Evolutionary conservation across 2,113 vertebrate genomes (phyloP).

Genomic region (Plecturocebus donacophilus): DNA sequence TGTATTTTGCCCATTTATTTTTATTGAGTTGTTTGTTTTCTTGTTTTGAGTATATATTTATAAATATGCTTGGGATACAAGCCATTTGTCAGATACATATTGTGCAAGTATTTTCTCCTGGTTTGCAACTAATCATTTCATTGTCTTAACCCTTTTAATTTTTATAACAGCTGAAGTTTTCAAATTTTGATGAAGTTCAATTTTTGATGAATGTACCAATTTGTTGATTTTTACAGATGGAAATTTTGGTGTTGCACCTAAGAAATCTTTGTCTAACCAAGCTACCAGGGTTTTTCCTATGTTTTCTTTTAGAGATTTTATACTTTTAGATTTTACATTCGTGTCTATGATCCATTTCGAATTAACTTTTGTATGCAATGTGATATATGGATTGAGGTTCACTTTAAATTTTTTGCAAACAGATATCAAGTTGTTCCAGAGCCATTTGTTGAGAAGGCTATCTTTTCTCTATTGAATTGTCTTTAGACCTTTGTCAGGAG

Average conservation of each 20-base stretch:
- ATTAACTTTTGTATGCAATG: background rate
- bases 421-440: background rate
- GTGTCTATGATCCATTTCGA: background rate
- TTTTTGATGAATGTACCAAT: background rate
- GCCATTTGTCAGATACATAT: background rate
- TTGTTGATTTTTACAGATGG: background rate
- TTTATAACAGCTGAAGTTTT: background rate
- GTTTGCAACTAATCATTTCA: background rate
- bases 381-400: background rate
- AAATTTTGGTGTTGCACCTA: background rate
- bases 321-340: background rate
- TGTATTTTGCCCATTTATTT: background rate
- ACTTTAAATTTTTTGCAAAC: background rate
- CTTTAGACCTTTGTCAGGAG: background rate
- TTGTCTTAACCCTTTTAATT: background rate
- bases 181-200: background rate
- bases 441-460: background rate
- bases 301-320: background rate
- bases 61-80: background rate
- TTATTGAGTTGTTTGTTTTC: background rate
- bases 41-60: background rate
- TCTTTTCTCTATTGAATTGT: background rate
- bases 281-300: background rate
- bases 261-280: background rate
- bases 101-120: background rate